These are phyloP conservation scores for Irena cyanogastra DNA, from an alignment of 2,113 vertebrate genomes.

Conservation along the genomic window DNA sequence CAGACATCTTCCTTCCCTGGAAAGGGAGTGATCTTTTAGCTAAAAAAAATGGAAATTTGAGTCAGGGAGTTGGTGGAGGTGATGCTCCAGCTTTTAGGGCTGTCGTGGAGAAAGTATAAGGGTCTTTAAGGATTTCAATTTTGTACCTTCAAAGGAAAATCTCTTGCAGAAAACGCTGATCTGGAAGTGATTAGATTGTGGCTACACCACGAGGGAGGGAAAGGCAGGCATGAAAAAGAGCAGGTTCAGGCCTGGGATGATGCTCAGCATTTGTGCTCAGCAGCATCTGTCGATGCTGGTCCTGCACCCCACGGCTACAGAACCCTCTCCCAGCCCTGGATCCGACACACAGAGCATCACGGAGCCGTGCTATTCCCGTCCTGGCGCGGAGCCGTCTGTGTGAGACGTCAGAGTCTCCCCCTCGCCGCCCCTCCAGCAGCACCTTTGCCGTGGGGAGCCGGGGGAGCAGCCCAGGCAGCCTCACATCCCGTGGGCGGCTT, in stretches of 20 bases:
- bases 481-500: not conserved
- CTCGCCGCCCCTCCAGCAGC: not conserved
- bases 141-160: not conserved
- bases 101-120: not conserved
- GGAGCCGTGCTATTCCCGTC: not conserved
- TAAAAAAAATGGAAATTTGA: not conserved
- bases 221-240: not conserved
- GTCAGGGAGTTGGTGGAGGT: not conserved
- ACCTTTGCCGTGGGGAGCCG: not conserved
- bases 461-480: not conserved
- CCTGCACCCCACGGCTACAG: not conserved
- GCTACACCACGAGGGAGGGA: not conserved
- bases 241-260: not conserved
- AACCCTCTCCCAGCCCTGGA: not conserved
- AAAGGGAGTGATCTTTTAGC: not conserved
- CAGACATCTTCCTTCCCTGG: not conserved
- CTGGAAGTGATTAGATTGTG: not conserved
- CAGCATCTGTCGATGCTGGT: fast-evolving
- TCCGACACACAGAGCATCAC: fast-evolving
- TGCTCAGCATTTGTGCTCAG: not conserved
- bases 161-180: not conserved
- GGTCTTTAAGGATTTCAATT: not conserved
- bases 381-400: not conserved
- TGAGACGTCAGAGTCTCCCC: not conserved
- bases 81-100: not conserved